Evolutionary conservation across 2,888 invertebrate species (phyloP).

Genomic region (Hyposoter didymator): DNA sequence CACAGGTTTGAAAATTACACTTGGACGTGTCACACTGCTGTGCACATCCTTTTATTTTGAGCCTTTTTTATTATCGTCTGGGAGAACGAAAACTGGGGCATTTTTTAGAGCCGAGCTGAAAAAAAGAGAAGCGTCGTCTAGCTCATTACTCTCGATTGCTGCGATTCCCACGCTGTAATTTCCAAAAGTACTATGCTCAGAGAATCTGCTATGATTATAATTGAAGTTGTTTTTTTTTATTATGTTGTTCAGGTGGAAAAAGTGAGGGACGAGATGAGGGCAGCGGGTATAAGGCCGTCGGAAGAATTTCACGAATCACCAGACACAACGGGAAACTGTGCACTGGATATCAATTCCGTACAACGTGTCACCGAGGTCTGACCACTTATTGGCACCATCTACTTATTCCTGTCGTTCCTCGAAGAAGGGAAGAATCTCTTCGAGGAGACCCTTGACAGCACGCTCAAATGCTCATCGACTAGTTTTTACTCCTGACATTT

Average conservation of each 20-base stretch:
- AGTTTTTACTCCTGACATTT: slow-evolving; percentile 10
- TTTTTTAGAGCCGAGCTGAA: too few relatives aligned
- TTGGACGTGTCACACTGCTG: too few relatives aligned
- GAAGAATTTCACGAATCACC: slow-evolving; percentile 87
- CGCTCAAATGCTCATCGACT: slow-evolving; percentile 35
- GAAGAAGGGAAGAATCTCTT: slow-evolving; percentile 7
- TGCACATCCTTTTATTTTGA: too few relatives aligned
- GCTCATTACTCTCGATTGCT: not conserved
- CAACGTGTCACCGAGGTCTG: slow-evolving; percentile 79
- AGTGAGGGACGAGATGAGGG: slow-evolving; percentile 87
- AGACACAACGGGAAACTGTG: slow-evolving; percentile 87
- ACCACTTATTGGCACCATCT: slow-evolving; percentile 64
- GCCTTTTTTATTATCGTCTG: too few relatives aligned
- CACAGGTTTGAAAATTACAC: too few relatives aligned
- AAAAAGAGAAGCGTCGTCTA: too few relatives aligned
- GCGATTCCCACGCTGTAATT: not conserved
- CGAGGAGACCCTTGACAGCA: slow-evolving; percentile 31
- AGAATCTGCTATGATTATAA: not conserved
- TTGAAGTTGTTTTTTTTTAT: slow-evolving; percentile 12
- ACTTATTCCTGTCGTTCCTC: slow-evolving; percentile 30
- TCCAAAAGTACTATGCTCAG: not conserved
- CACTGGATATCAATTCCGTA: slow-evolving; percentile 84
- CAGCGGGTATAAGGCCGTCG: slow-evolving; percentile 86
- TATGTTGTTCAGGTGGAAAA: slow-evolving; percentile 83
- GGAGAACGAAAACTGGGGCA: too few relatives aligned